These are phyloP conservation scores for Ptilodon capucinus DNA, from an alignment of 2,888 invertebrate genomes.

Conservation along the genomic window DNA sequence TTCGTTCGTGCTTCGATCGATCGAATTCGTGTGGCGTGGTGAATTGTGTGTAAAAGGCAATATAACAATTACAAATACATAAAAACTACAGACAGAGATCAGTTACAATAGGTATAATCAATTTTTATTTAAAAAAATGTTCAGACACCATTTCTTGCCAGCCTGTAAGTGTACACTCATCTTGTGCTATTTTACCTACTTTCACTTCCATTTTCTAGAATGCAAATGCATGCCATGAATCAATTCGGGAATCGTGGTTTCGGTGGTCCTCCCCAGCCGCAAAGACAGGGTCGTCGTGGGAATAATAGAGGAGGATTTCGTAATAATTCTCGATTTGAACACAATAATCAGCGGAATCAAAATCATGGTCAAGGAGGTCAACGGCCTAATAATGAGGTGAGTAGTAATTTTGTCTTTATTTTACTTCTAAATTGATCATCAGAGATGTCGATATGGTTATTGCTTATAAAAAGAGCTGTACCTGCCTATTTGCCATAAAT, in stretches of 20 bases:
- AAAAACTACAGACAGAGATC: neutral
- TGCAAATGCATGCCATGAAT: constrained; percentile 76
- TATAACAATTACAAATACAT: neutral
- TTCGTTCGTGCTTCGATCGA: neutral
- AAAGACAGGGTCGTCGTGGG: constrained; percentile 68
- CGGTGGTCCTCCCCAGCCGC: constrained; percentile 76
- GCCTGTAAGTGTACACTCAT: too few species aligned
- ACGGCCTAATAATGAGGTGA: constrained; percentile 68
- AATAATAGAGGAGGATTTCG: constrained; percentile 65
- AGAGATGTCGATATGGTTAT: too few species aligned
- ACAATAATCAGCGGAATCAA: constrained; percentile 50
- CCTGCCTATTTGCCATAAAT: too few species aligned
- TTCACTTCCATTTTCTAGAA: constrained; percentile 35
- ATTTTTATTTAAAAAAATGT: too few species aligned
- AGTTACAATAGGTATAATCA: neutral
- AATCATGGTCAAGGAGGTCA: constrained; percentile 70
- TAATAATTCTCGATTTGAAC: constrained; percentile 70
- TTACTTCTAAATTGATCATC: too few species aligned
- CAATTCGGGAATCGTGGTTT: constrained; percentile 74
- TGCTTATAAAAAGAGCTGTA: too few species aligned
- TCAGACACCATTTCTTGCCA: too few species aligned
- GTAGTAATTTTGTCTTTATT: constrained; percentile 1
- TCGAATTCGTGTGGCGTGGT: neutral
- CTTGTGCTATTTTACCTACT: too few species aligned
- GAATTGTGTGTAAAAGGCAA: neutral